Conservation (phyloP, 2,113 vertebrate genomes). For the Pollachius pollachius region DNA sequence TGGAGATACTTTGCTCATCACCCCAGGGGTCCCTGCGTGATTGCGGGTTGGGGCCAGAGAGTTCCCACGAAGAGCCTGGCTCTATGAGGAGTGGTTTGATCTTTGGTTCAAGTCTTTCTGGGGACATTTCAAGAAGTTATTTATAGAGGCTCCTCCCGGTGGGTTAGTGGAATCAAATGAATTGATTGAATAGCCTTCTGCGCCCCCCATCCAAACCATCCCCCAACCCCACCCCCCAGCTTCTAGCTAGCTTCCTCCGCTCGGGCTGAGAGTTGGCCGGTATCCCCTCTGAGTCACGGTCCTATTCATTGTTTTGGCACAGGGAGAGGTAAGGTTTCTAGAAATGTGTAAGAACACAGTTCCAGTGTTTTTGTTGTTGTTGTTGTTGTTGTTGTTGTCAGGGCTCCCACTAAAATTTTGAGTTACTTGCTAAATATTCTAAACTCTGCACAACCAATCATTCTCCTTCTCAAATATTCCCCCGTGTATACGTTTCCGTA, state of each 20-base stretch:
- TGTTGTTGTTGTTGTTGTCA: not conserved
- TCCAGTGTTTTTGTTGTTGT: not conserved
- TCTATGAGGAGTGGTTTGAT: too few species aligned
- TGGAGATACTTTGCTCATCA: too few species aligned
- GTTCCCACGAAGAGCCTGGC: too few species aligned
- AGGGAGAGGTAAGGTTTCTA: not conserved
- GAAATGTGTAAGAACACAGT: not conserved
- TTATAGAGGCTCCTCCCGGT: constrained; percentile 11
- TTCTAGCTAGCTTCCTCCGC: too few species aligned
- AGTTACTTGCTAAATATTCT: not conserved
- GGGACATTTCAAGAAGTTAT: constrained; percentile 21
- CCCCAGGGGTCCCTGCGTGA: too few species aligned
- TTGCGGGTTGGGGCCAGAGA: too few species aligned
- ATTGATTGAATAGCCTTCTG: constrained; percentile 16
- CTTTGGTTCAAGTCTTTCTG: not conserved
- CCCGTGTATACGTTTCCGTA: not conserved
- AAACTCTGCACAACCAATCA: not conserved
- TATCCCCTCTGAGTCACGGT: too few species aligned
- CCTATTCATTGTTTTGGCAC: too few species aligned
- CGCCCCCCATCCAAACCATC: not conserved
- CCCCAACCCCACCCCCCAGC: not conserved
- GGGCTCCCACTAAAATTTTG: not conserved
- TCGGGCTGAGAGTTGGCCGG: too few species aligned
- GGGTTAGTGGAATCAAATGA: constrained; percentile 14
- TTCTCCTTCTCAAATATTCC: not conserved